Conservation (phyloP, 2,888 invertebrate genomes). For the Atrina japonica region DNA sequence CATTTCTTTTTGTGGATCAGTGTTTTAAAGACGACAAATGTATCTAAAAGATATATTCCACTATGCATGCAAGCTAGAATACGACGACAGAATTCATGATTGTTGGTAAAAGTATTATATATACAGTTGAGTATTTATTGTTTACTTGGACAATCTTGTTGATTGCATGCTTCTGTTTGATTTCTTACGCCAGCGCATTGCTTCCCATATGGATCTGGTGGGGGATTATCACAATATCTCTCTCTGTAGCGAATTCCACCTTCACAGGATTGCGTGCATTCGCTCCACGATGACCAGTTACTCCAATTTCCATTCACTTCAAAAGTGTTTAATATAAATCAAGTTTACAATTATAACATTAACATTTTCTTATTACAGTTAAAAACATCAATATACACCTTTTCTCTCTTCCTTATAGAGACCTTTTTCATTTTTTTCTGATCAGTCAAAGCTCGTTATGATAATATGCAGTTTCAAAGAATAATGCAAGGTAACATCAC, state of each 20-base stretch:
- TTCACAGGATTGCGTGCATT: slow-evolving; percentile 27
- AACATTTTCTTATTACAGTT: not conserved
- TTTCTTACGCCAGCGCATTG: slow-evolving; percentile 9
- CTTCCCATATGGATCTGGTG: slow-evolving; percentile 27
- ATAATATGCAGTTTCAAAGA: too few species aligned
- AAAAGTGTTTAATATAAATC: not conserved
- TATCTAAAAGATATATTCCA: too few species aligned
- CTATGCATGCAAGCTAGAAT: too few species aligned
- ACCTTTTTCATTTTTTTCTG: too few species aligned
- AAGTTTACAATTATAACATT: not conserved
- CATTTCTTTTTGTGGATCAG: too few species aligned
- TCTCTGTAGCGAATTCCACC: slow-evolving; percentile 16
- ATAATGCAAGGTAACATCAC: too few species aligned
- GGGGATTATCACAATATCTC: slow-evolving; percentile 26
- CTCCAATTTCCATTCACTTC: slow-evolving; percentile 35
- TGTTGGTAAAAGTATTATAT: too few species aligned
- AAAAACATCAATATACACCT: not conserved
- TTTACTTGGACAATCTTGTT: slow-evolving; percentile 30
- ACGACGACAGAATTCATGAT: too few species aligned
- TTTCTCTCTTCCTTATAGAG: not conserved
- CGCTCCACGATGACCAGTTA: slow-evolving; percentile 22
- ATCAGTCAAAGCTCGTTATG: too few species aligned
- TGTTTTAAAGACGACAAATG: too few species aligned
- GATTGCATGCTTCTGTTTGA: slow-evolving; percentile 19
- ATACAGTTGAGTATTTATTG: too few species aligned